phyloP scores from a whole-genome alignment of 2,888 invertebrate genomes.

The Dynastes maya region DNA sequence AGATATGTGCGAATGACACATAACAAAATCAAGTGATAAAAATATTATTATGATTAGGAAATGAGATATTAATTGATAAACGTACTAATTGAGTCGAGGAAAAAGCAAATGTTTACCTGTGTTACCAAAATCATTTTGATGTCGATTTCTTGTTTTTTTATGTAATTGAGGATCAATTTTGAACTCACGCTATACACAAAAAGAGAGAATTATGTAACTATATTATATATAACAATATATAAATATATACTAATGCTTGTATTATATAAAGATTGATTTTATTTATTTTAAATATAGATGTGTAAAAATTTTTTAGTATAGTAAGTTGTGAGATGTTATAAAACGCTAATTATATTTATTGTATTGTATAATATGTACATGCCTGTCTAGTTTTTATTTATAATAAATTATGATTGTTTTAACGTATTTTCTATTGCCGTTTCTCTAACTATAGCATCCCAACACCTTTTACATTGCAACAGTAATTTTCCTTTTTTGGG shows the following conservation, averaged over 20 bases:
- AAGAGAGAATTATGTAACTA: conserved; percentile 6
- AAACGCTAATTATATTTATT: conserved; percentile 52
- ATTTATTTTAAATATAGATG: conserved; percentile 38
- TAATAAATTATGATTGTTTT: conserved; percentile 51
- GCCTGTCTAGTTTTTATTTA: conserved; percentile 54
- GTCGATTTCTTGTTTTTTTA: conserved; percentile 6
- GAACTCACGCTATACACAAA: conserved; percentile 5
- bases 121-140: conserved; percentile 41
- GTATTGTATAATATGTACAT: conserved; percentile 58
- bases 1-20: too few relatives aligned
- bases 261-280: conserved; percentile 34
- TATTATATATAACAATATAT: conserved; percentile 29
- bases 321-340: conserved; percentile 18
- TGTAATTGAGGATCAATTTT: background rate
- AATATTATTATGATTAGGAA: conserved; percentile 13
- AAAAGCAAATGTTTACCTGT: background rate
- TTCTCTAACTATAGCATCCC: too few relatives aligned
- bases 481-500: too few relatives aligned
- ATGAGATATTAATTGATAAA: conserved; percentile 25
- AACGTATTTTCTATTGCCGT: conserved; percentile 10
- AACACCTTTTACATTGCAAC: too few relatives aligned
- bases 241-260: conserved; percentile 30
- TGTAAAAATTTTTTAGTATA: conserved; percentile 31
- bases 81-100: background rate
- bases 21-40: conserved; percentile 33